A percentile compares a stretch with the other conserved stretches of the same genome.
phyloP scores from a whole-genome alignment of 2,888 invertebrate genomes.

The Metacarcinus magister region DNA sequence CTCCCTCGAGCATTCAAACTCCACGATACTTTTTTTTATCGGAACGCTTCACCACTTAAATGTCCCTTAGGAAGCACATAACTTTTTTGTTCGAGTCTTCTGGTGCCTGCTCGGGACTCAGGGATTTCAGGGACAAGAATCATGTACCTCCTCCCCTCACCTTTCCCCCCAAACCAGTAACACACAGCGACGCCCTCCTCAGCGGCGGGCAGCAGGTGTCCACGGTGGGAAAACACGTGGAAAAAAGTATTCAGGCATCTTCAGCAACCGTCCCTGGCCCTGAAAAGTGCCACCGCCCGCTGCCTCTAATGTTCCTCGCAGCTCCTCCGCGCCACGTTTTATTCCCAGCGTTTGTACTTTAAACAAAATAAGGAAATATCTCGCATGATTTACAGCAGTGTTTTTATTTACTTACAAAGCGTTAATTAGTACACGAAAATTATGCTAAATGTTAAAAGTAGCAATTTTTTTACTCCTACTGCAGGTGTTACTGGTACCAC shows the following conservation, averaged over 20 bases:
- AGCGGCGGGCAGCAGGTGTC: slow-evolving; percentile 10
- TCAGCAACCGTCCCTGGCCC: slow-evolving; percentile 6
- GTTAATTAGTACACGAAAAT: too few relatives aligned
- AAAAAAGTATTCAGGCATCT: slow-evolving; percentile 37
- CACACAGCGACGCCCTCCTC: not conserved
- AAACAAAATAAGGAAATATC: not conserved
- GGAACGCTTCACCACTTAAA: not conserved
- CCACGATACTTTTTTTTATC: not conserved
- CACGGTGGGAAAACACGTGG: slow-evolving; percentile 12
- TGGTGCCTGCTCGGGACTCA: not conserved
- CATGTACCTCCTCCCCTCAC: not conserved
- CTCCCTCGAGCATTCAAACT: not conserved
- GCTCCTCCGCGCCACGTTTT: not conserved
- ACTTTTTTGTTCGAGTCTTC: not conserved
- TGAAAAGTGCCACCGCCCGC: not conserved
- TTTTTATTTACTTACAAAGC: not conserved
- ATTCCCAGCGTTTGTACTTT: not conserved
- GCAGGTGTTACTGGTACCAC: too few relatives aligned
- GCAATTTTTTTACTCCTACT: too few relatives aligned
- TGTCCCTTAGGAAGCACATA: not conserved
- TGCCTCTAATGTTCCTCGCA: slow-evolving; percentile 26
- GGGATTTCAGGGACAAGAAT: not conserved
- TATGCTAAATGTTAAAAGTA: too few relatives aligned
- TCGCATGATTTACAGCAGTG: not conserved
- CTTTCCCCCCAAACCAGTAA: not conserved